phyloP scores from a whole-genome alignment of 2,113 vertebrate species.

The Mesocricetus auratus region DNA sequence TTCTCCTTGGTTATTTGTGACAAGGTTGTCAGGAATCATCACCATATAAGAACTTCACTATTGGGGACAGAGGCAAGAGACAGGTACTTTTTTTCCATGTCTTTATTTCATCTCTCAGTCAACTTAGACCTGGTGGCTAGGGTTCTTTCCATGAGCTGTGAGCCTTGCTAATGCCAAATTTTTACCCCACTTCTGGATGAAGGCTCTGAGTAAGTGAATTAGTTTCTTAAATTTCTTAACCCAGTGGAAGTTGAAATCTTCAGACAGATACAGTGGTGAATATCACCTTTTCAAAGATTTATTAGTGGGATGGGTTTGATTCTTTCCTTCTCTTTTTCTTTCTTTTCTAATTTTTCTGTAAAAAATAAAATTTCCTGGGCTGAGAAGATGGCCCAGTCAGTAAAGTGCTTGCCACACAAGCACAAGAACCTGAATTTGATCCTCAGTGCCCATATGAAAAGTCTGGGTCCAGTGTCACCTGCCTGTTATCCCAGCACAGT shows the following conservation, averaged over 20 bases:
- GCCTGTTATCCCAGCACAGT: background rate
- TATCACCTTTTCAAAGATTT: background rate
- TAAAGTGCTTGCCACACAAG: background rate
- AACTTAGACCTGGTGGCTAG: background rate
- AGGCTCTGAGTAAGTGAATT: background rate
- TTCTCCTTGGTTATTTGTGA: background rate
- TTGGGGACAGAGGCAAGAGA: background rate
- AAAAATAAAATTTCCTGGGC: background rate
- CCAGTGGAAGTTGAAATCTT: background rate
- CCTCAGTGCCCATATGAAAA: background rate
- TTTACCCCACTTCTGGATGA: background rate
- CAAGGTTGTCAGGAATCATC: background rate
- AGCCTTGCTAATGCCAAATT: background rate
- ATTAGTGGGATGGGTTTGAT: background rate
- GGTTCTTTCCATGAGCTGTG: background rate
- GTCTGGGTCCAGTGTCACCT: background rate
- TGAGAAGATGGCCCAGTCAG: background rate
- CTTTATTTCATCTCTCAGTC: background rate
- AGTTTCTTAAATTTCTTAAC: background rate
- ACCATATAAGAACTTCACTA: background rate
- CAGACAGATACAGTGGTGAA: background rate
- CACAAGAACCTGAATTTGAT: background rate
- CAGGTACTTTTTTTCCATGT: accelerated
- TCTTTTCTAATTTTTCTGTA: background rate
- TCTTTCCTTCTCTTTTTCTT: too few species aligned